Evolutionary conservation across 2,888 invertebrate species (phyloP).

Genomic region (Hirtodrosophila cameraria): DNA sequence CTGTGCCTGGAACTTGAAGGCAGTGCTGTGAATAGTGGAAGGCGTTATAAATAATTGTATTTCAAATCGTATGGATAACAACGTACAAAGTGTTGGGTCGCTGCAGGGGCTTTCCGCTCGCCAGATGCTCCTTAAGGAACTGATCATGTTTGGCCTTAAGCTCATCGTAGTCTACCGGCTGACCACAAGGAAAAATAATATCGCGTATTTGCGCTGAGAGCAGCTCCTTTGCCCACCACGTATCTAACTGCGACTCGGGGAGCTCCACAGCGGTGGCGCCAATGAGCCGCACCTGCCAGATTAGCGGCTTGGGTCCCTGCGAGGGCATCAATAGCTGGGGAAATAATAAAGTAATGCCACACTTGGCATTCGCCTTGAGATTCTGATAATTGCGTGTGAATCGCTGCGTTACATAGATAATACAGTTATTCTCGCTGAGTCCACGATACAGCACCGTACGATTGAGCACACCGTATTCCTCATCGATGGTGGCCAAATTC

Average conservation of each 20-base stretch:
- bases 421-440: conserved; percentile 55
- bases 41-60: background rate
- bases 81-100: conserved; percentile 78
- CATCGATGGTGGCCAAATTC: conserved; percentile 81
- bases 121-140: conserved; percentile 51
- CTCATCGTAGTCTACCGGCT: conserved; percentile 62
- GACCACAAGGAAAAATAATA: conserved; percentile 77
- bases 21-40: conserved; percentile 71
- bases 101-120: conserved; percentile 46
- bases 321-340: conserved; percentile 29
- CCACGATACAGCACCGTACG: conserved; percentile 81
- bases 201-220: conserved; percentile 76
- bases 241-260: conserved; percentile 51
- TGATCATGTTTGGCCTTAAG: conserved; percentile 65
- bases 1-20: conserved; percentile 76
- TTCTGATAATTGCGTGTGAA: conserved; percentile 79
- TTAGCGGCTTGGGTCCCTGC: conserved; percentile 10
- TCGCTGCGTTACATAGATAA: conserved; percentile 79
- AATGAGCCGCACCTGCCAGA: conserved; percentile 79
- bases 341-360: conserved; percentile 70
- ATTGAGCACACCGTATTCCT: conserved; percentile 78
- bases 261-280: conserved; percentile 78
- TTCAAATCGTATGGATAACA: conserved; percentile 24
- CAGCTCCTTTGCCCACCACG: conserved; percentile 74
- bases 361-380: conserved; percentile 69